phyloP scores from a whole-genome alignment of 2,888 invertebrate species.

The Tenthredo scrophulariae region DNA sequence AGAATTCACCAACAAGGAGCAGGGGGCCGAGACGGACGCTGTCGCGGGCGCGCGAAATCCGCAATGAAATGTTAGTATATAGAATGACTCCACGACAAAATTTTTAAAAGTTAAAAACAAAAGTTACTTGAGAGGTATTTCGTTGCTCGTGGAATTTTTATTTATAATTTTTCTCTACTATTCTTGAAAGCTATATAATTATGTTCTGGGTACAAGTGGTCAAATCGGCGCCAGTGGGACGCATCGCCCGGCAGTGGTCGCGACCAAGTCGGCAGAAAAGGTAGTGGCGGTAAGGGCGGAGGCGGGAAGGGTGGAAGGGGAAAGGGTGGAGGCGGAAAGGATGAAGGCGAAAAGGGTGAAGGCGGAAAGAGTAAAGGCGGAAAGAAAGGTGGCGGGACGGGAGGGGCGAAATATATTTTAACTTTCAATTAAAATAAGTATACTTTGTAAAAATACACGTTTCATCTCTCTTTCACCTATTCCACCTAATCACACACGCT shows the following conservation, averaged over 20 bases:
- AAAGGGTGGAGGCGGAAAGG: too few species aligned
- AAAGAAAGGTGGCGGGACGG: background rate
- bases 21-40: too few species aligned
- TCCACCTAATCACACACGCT: slow-evolving; percentile 9
- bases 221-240: background rate
- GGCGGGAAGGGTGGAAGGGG: background rate
- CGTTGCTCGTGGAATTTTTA: too few species aligned
- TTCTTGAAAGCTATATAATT: background rate
- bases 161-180: background rate
- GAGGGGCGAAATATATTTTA: background rate
- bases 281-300: background rate
- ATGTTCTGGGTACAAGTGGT: background rate
- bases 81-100: too few species aligned
- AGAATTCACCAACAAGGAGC: too few species aligned
- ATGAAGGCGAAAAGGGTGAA: background rate
- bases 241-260: background rate
- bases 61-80: too few species aligned
- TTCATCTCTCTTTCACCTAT: background rate
- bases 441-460: background rate
- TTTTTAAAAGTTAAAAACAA: too few species aligned
- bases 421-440: background rate
- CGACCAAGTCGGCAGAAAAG: too few species aligned
- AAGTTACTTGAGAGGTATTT: too few species aligned
- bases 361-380: background rate
- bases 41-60: too few species aligned